These are phyloP conservation scores for Nemotelus pantherinus DNA, from an alignment of 2,888 invertebrate genomes.

Conservation along the genomic window DNA sequence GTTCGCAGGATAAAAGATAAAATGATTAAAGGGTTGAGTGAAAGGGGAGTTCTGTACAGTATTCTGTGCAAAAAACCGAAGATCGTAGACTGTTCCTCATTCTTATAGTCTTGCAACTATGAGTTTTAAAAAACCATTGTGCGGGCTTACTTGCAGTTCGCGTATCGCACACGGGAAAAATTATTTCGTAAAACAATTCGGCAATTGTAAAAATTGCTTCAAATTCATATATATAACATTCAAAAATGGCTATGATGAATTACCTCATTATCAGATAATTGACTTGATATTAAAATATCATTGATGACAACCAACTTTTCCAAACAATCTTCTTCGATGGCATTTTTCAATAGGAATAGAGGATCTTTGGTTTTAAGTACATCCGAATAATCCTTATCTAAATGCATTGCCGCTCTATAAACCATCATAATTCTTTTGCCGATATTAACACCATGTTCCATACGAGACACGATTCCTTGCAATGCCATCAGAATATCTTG, in stretches of 20 bases:
- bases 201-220: too few relatives aligned
- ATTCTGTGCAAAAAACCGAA: too few relatives aligned
- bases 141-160: too few relatives aligned
- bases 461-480: conserved; percentile 66
- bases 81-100: too few relatives aligned
- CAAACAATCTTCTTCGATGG: conserved; percentile 67
- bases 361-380: conserved; percentile 67
- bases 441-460: conserved; percentile 67
- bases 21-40: too few relatives aligned
- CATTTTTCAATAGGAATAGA: conserved; percentile 66
- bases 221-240: too few relatives aligned
- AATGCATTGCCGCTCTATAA: conserved; percentile 68
- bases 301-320: conserved; percentile 71
- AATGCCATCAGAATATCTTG: conserved; percentile 63
- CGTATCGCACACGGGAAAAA: too few relatives aligned
- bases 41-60: too few relatives aligned
- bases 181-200: too few relatives aligned
- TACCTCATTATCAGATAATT: conserved; percentile 67
- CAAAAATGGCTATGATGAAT: conserved; percentile 3
- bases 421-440: conserved; percentile 69
- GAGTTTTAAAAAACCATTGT: too few relatives aligned
- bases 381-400: conserved; percentile 69
- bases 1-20: too few relatives aligned
- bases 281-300: conserved; percentile 69
- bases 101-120: too few relatives aligned